Percentiles rank a stretch among this genome's conserved stretches.
These are phyloP conservation scores for Sorex fumeus DNA, from an alignment of 2,113 vertebrate genomes.

Conservation along the genomic window DNA sequence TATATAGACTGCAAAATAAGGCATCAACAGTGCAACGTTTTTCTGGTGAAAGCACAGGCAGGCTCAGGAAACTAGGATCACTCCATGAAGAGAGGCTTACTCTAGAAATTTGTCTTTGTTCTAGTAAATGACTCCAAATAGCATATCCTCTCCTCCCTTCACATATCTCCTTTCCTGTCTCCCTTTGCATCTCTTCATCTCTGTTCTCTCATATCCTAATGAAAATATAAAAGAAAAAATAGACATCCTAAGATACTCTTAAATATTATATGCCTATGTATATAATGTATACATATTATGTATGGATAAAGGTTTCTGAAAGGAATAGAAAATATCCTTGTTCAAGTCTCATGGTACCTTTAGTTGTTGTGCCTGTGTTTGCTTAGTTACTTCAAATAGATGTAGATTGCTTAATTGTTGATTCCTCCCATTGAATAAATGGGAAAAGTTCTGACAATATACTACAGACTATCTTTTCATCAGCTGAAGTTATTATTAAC, in stretches of 20 bases:
- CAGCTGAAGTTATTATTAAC: neutral
- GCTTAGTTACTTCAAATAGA: constrained; percentile 65
- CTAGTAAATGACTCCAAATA: neutral
- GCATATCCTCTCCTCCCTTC: rapidly evolving
- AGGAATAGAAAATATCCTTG: neutral
- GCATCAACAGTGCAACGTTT: neutral
- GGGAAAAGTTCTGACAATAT: neutral
- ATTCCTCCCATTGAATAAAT: constrained; percentile 37
- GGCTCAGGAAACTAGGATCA: rapidly evolving
- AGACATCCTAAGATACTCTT: constrained; percentile 12
- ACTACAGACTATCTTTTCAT: neutral
- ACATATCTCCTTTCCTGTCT: neutral
- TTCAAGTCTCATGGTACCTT: constrained; percentile 59
- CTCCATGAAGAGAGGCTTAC: neutral
- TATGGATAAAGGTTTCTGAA: constrained; percentile 35
- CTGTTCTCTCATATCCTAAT: neutral
- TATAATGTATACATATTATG: too few species aligned
- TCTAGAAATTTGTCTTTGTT: neutral
- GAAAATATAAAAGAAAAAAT: constrained; percentile 16
- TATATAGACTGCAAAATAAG: neutral
- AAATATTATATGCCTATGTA: constrained; percentile 39
- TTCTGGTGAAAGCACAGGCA: neutral
- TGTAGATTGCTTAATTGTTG: constrained; percentile 35
- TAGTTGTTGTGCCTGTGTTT: constrained; percentile 35
- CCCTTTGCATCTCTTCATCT: neutral